Evolutionary conservation across 1,140 invertebrate species (phyloP), one percentile per base, ranked within the genome.

Genomic region (Batillaria attramentaria): DNA sequence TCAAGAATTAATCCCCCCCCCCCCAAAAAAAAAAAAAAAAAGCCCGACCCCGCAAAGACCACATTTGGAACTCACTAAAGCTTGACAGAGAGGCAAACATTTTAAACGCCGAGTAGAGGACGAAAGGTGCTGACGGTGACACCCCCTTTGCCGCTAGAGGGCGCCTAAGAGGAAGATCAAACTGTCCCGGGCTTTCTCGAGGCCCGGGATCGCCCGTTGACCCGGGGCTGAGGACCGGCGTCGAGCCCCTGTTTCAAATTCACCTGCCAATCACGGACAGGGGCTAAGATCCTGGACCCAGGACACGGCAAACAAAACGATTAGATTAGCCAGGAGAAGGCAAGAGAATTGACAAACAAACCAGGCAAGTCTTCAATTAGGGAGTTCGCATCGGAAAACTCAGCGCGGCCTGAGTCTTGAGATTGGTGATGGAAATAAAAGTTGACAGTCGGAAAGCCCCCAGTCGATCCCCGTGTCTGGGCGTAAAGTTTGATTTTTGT

Each of bases 271-370:
- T 73, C 72, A 57, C 8, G 2, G 57, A 31, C 24, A 31, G 1
- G 57, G 57, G n/a, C 57, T 33, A 16, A 57, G 46, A 33, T 35
- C 46, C 10, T 3, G 31, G 28, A 73, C 46, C 46, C 6, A 20
- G 46, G 46, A 16, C 33, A 73, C 72, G 28, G n/a, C 72, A 73
- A 73, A 73, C 72, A 73, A 16, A 24, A 24, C 46, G 50, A 73
- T 57, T 54, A 73, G 50, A 73, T 73, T 73, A 73, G 39, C 72
- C 35, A 57, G 72, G 35, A 16, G 46, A 57, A 73, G 33, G 72
- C 72, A 28, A 37, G 72, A 57, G 50, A 73, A 73, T 73, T 73
- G 72, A 73, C 72, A 73, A 73, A 73, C 72, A 73, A 73, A 33
- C n/a, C n/a, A 73, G 35, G n/a, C 50, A 73, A 73, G 72, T 73